Base-by-base conservation (phyloP, 2,888 invertebrate species). In the Deroplatys truncata region DNA sequence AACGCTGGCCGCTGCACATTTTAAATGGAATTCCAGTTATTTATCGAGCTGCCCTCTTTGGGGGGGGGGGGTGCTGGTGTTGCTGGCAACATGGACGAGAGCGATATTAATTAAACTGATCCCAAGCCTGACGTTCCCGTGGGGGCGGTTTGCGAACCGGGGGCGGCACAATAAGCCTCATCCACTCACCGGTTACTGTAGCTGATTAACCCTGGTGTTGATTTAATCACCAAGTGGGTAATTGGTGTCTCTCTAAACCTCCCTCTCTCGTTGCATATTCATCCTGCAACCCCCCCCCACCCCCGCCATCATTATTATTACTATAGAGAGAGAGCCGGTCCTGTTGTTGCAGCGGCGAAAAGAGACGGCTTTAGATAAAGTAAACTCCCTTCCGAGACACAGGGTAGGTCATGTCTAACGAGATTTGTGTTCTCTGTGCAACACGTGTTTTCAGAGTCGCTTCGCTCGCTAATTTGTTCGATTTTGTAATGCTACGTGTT, bases 191-290 rank as follows among this genome's bases (percentile, higher is more conserved):
- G 84, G 82, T 72, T 86, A 84, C 90, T 89, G 84, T 86, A 87
- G 91, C 91, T 91, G 91, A 91, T 91, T 91, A 91, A 90, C 91
- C 90, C 90, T 89, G 90, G 91, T 91, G 91, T 91, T 91, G 91
- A 91, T 91, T 91, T 91, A 91, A 91, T 91, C 91, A 91, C 91
- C 91, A 90, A 89, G 90, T 90, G 90, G 91, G 90, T 91, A 91
- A 91, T 91, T 91, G 91, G 90, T 91, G 91, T 91, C 90, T 90
- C 90, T 89, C 89, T 84, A 82, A 89, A 89, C 89, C 89, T 28
- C 82, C 82, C 84, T 82, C 49, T 85, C 82, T 86, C 90, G 88
- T 89, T 90, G 90, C 90, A 90, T 90, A 90, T 90, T 90, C 90
- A 90, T 90, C 82, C 84, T 31, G 84, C 9, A 28, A 29, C 82